Evolutionary conservation across 23 tunicate species (phyloP), one percentile per base, ranked within the genome.

Genomic region (Halocynthia aurantium): DNA sequence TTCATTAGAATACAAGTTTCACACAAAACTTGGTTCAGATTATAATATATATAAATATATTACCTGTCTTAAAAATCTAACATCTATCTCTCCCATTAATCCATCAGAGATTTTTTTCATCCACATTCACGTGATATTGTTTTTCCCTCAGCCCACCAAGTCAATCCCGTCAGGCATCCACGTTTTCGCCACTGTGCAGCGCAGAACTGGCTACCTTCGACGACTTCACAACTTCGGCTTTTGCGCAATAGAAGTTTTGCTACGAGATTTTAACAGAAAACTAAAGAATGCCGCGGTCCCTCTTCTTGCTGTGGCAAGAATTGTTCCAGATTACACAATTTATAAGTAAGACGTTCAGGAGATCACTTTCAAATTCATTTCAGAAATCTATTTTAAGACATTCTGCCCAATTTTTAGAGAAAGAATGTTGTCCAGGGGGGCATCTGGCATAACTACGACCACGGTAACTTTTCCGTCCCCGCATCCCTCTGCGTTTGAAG

Each of bases 241-340:
- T 69, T 92, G 98, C 68, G 98, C 84, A 10, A 82, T 92, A 9
- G 98, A 92, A 63, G 92, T 92, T n/a, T 78, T 90, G 8, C 62
- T 92, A 18, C 54, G 87, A 58, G 98, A 85, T 55, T 92, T 92
- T 60, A 82, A 92, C 66, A 69, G 73, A 54, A 77, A 86, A n/a
- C 80, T 92, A 5, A 53, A 73, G 31, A 75, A 79, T 20, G 63
- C 91, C 10, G 53, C 55, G 8, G 90, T 92, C 15, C 82, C 91
- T 9, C 72, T 92, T 0, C 70, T 92, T 64, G 92, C 92, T 50
- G 92, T 86, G 17, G 85, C 83, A 11, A 69, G 98, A 53, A 82
- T 92, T 62, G 92, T 92, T 8, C 98, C 98, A 11, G 98, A 92
- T 61, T 92, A 82, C 84, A 77, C 93, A 44, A 57, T 22, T 10